Conservation (phyloP, 2,797 vertebrate genomes). For the Xyrichtys novacula region DNA sequence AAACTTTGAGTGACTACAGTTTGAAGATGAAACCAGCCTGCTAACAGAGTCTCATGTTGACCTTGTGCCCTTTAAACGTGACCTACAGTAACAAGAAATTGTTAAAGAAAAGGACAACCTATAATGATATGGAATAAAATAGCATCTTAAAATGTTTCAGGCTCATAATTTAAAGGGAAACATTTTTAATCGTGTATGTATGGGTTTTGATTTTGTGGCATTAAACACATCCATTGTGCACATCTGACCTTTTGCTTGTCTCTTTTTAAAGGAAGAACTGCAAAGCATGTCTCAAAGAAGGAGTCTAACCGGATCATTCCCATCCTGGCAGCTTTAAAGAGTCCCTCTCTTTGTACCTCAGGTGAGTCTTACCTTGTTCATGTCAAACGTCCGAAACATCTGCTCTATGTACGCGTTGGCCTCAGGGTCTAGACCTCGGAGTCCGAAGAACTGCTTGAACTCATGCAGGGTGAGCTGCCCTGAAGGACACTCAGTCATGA, state of each 20-base stretch:
- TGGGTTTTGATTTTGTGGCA: too few species aligned
- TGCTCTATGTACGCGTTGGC: conserved; percentile 94
- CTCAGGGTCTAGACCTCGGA: conserved; percentile 88
- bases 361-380: conserved; percentile 90
- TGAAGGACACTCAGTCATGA: conserved; percentile 94
- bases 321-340: background rate
- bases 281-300: too few species aligned
- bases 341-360: background rate
- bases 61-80: background rate
- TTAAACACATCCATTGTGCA: too few species aligned
- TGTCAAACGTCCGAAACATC: conserved; percentile 95
- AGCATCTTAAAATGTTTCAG: too few species aligned
- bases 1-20: too few species aligned
- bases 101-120: background rate
- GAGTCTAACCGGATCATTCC: background rate
- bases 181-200: too few species aligned
- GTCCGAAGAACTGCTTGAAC: conserved; percentile 95
- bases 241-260: too few species aligned
- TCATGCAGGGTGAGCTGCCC: conserved; percentile 94
- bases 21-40: too few species aligned
- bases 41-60: background rate
- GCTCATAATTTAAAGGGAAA: background rate
- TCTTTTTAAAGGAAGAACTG: too few species aligned
- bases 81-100: background rate
- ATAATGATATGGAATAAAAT: too few species aligned